Evolutionary conservation across 2,888 invertebrate species (phyloP), one percentile per base, ranked within the genome.

Genomic region (Synanthedon tipuliformis): DNA sequence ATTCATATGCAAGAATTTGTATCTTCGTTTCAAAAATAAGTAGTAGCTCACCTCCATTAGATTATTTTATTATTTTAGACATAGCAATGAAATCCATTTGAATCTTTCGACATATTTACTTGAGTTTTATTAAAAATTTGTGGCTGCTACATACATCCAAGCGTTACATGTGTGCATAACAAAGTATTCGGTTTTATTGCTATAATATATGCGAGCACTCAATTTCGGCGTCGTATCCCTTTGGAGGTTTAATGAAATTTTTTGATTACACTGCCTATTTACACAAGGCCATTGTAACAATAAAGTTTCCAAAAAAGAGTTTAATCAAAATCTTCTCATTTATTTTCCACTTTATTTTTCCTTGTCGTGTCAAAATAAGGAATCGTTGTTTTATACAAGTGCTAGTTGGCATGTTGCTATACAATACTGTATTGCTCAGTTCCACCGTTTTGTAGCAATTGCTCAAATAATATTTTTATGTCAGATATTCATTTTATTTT

Each of bases 151-250:
- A 56, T 65, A 68, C 66, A 55, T 50, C 54, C 54, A 48, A 49
- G 61, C 59, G 13, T 13, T 58, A 56, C 61, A 55, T 64, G 65
- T 67, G 67, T 69, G 65, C 65, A 66, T 69, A 73, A 70, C 67
- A 67, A 69, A 71, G 66, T 69, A 68, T 73, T 65, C 59, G 60
- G 63, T 69, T 75, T 71, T 72, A 74, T 71, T 70, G 66, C 65
- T 61, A 66, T 68, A 67, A 69, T 67, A 71, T 68, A 68, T 63
- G 63, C 61, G 58, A 65, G 63, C 63, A 66, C 68, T 71, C 66
- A 68, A 69, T 69, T 63, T 60, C 41, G 56, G 60, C 57, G 56
- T 56, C 57, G 51, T 55, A 49, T 49, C 23, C 53, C 61, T 55
- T 51, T 59, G 59, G 57, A 60, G 60, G 57, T 58, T 63, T 66